phyloP scores from a whole-genome alignment of 2,888 invertebrate species.

The Clitarchus hookeri region DNA sequence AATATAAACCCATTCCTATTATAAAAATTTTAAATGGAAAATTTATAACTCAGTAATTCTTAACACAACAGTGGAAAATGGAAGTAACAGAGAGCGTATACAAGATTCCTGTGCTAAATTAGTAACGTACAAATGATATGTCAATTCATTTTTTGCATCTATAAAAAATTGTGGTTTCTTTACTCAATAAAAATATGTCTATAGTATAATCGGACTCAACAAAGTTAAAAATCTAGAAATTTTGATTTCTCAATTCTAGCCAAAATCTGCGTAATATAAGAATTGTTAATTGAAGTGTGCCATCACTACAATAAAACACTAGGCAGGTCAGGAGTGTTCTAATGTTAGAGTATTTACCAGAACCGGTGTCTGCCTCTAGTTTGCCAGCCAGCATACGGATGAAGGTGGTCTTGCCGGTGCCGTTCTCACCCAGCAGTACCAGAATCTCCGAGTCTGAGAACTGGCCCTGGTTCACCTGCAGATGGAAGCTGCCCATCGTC shows the following conservation, averaged over 20 bases:
- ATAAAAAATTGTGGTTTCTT: too few species aligned
- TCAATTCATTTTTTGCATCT: too few species aligned
- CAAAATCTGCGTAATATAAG: not conserved
- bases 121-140: too few species aligned
- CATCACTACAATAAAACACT: not conserved
- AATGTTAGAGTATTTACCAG: constrained; percentile 54
- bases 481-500: constrained; percentile 76
- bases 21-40: too few species aligned
- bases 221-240: not conserved
- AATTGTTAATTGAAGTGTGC: not conserved
- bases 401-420: constrained; percentile 99
- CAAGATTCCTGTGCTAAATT: too few species aligned
- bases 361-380: constrained; percentile 83
- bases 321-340: not conserved
- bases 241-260: not conserved
- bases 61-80: too few species aligned
- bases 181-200: too few species aligned
- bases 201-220: too few species aligned
- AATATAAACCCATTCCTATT: too few species aligned
- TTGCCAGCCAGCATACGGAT: constrained; percentile 98
- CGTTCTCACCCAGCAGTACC: constrained; percentile 94
- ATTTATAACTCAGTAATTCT: too few species aligned
- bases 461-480: constrained; percentile 85
- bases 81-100: too few species aligned
- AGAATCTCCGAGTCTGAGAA: constrained; percentile 99